Evolutionary conservation across 2,113 vertebrate genomes (phyloP), one percentile per base, ranked within the genome.

Genomic region (Pseudois nayaur): DNA sequence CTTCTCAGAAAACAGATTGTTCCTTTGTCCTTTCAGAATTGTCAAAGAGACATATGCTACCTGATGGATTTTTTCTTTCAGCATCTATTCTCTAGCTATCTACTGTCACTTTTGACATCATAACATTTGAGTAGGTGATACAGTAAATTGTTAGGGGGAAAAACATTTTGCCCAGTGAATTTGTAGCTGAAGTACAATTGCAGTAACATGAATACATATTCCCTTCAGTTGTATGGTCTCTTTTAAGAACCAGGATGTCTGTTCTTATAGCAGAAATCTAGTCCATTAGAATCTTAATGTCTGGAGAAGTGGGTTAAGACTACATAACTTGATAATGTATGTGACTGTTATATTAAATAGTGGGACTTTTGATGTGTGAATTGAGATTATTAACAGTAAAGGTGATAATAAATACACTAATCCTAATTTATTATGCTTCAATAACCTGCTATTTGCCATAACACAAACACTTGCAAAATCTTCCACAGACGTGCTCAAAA

Each of bases 331-430:
- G 82, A 89, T 1, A 92, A 78, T 55, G 29, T 2, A 57, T 6
- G 36, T 0, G 50, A 16, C 55, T 89, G 3, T 7, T 62, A 27
- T 11, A 88, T 27, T 92, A 67, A 88, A 87, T 52, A 57, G 74
- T 0, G 17, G 27, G 91, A 3, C 0, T 0, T 36, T 96, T 86
- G 87, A 29, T 19, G 85, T 91, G n/a, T 57, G 6, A 36, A 78
- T 1, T 87, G 33, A 91, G 40, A 45, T 94, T 98, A 94, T 86
- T 82, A 97, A 79, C 16, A 84, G 62, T 91, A 93, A 95, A 21
- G 2, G 21, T 31, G 81, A 88, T 84, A 79, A 95, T 71, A 96
- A 94, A 92, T n/a, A 87, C 3, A 95, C 45, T 86, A 64, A 78
- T 88, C 36, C 50, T 74, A 92, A 97, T 89, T 96, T 33, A 93